Evolutionary conservation across 2,113 vertebrate species (phyloP).

Genomic region (Sturnira hondurensis): DNA sequence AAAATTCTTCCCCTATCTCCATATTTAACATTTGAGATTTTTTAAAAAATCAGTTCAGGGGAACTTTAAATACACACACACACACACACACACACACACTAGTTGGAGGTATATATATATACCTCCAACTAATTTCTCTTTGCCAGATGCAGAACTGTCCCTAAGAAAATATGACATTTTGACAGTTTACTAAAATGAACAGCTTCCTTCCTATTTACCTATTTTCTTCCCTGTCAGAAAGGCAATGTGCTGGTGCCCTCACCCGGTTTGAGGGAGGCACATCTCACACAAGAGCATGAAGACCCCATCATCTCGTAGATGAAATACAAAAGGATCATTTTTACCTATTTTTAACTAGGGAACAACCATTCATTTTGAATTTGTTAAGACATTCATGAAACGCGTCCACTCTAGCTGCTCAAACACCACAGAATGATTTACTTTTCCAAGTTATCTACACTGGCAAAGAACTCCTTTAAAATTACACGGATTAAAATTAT

Average conservation of each 20-base stretch:
- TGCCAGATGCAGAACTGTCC: neutral
- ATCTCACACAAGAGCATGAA: constrained; percentile 72
- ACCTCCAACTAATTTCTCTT: neutral
- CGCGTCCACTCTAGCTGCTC: neutral
- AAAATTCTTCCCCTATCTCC: neutral
- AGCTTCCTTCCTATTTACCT: neutral
- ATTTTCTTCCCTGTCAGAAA: constrained; percentile 69
- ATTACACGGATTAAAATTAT: neutral
- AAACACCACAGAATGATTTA: neutral
- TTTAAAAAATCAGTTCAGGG: neutral
- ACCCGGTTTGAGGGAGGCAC: constrained; percentile 69
- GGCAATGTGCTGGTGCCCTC: constrained; percentile 77
- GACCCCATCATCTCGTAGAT: constrained; percentile 78
- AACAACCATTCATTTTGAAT: constrained; percentile 11
- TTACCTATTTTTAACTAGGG: neutral
- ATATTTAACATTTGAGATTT: neutral
- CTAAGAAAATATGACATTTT: neutral
- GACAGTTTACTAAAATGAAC: constrained; percentile 7
- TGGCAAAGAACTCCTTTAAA: neutral
- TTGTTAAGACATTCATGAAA: constrained; percentile 11
- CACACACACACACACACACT: neutral
- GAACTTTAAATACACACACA: neutral
- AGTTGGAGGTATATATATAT: too few relatives aligned
- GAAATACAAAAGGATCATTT: constrained; percentile 81
- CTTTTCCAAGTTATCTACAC: neutral